Evolutionary conservation across 2,888 invertebrate species (phyloP), one percentile per base, ranked within the genome.

Genomic region (Loripinus fragilis): DNA sequence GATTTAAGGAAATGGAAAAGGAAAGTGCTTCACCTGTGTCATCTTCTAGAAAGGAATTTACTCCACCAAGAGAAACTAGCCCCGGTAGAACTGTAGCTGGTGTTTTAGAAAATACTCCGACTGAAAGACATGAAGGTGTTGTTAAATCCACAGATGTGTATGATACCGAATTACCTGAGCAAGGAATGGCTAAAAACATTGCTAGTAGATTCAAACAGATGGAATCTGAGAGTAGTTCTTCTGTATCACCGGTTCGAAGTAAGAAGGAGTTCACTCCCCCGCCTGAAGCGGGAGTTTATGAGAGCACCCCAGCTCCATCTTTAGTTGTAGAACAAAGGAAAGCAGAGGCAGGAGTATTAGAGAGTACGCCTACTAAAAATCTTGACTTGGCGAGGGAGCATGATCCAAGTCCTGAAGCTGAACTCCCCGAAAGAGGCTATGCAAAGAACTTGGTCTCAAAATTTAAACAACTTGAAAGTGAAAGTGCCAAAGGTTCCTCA

Each of bases 371-470:
- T 8, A 64, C 76, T 25, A 75, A 71, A 15, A 75, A 76, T 7
- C 81, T 83, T 0, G 90, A 94, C 42, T 94, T 95, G 66, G 94
- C 95, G 28, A 93, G 95, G 60, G 94, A 90, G 65, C 28, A 70
- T 23, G 93, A 92, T 45, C 38, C 75, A 0, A 91, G 90, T 42
- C 74, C 78, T 48, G 89, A 90, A 67, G 90, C 91, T 71, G 92
- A 89, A 90, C 92, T 90, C 90, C 94, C 93, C 75, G 93, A 91
- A 83, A 87, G 90, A 64, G 98, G 98, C 92, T 97, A 97, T 28
- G 97, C 98, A 69, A 97, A 95, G 86, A 95, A 94, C 93, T 95
- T 98, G 88, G 96, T 97, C 76, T 97, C 97, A 92, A 95, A 96
- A 91, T 98, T 98, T 94, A 98, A 98, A 94, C 97, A 97, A 78